Evolutionary conservation across 2,113 vertebrate genomes (phyloP).

Genomic region (Xenopus tropicalis): DNA sequence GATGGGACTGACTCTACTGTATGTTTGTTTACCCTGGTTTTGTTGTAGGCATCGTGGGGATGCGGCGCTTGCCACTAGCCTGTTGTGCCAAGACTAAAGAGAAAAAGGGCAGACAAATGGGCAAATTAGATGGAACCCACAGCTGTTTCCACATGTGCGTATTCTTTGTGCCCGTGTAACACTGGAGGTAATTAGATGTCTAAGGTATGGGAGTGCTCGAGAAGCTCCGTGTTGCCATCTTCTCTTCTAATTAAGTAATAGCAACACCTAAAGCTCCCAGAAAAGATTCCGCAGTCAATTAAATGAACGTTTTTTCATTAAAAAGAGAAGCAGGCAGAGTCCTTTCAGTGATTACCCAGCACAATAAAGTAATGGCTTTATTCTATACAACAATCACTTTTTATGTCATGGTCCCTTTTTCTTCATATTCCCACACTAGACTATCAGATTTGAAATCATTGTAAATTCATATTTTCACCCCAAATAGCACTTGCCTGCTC

Average conservation of each 20-base stretch:
- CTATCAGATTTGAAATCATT: too few species aligned
- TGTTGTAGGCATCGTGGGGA: too few species aligned
- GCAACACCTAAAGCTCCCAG: conserved; percentile 16
- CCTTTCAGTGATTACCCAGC: conserved; percentile 8
- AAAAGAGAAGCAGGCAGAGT: not conserved
- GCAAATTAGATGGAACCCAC: too few species aligned
- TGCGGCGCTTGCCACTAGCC: too few species aligned
- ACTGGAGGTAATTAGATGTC: conserved; percentile 29
- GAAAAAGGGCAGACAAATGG: too few species aligned
- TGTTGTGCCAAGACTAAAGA: too few species aligned
- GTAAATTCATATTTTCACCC: too few species aligned
- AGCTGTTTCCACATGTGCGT: not conserved
- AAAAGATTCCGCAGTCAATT: conserved; percentile 35
- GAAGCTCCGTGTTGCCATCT: not conserved
- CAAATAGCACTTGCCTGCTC: too few species aligned
- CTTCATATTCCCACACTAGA: too few species aligned
- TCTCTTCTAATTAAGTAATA: conserved; percentile 34
- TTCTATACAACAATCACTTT: not conserved
- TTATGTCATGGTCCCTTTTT: too few species aligned
- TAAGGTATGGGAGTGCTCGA: conserved; percentile 16
- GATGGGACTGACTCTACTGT: too few species aligned
- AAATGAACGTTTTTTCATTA: conserved; percentile 36
- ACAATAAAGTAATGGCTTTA: conserved; percentile 13
- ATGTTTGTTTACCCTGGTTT: too few species aligned
- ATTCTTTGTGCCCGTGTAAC: conserved; percentile 8